Conservation (phyloP, 2,888 invertebrate genomes). For the Oscheius onirici region DNA sequence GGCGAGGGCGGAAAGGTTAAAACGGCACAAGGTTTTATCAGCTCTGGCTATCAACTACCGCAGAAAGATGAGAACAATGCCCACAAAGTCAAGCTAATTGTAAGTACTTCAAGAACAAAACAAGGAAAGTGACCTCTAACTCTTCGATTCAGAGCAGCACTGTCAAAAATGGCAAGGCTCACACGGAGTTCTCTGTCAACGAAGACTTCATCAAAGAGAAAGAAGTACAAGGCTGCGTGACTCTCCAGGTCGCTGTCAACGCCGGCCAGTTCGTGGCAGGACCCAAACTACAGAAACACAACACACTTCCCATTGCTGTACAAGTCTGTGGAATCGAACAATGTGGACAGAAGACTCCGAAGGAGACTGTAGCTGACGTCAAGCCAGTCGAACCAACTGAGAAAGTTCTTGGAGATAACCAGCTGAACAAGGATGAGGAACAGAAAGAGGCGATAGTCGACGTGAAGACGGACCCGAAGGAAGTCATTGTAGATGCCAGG, state of each 20-base stretch:
- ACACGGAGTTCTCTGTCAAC: conserved; percentile 37
- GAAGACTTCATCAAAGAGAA: conserved; percentile 41
- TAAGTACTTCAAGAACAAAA: background rate
- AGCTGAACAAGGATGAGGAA: background rate
- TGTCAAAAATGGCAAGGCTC: conserved; percentile 36
- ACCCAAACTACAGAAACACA: conserved; percentile 47
- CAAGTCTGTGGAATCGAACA: conserved; percentile 42
- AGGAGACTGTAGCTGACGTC: background rate
- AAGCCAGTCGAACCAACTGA: background rate
- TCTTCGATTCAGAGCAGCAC: conserved; percentile 24
- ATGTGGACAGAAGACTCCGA: conserved; percentile 3
- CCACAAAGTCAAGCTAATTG: conserved; percentile 21
- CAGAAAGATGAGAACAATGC: conserved; percentile 6
- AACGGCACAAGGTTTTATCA: conserved; percentile 44
- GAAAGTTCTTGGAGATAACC: background rate
- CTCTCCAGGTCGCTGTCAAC: conserved; percentile 49
- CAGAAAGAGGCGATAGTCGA: background rate
- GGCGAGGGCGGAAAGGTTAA: conserved; percentile 50
- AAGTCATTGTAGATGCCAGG: background rate
- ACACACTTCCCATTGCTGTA: conserved; percentile 33
- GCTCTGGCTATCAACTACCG: conserved; percentile 41
- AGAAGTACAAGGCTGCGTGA: conserved; percentile 43
- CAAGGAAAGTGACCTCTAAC: background rate
- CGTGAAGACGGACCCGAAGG: background rate
- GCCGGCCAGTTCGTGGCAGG: conserved; percentile 46